Evolutionary conservation across 2,113 vertebrate genomes (phyloP).

Genomic region (Chamaetylas fuelleborni): DNA sequence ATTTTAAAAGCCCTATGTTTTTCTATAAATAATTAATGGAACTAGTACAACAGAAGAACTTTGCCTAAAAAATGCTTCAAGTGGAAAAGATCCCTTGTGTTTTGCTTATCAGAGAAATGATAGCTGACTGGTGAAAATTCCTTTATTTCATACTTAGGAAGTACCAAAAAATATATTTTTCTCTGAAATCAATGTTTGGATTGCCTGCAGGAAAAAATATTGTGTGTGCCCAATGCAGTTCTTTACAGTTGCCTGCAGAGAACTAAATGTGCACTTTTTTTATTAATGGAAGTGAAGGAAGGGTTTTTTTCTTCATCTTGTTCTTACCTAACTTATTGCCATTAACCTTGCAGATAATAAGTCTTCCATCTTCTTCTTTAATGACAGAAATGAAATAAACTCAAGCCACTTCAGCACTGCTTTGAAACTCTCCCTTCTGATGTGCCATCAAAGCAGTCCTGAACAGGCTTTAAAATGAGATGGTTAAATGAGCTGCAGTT

Average conservation of each 20-base stretch:
- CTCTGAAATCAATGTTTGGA: not conserved
- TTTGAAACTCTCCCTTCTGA: constrained; percentile 62
- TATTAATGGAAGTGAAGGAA: not conserved
- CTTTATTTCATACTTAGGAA: not conserved
- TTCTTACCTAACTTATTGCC: constrained; percentile 52
- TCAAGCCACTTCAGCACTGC: constrained; percentile 11
- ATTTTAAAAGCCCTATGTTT: not conserved
- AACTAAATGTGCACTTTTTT: not conserved
- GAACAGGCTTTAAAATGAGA: constrained; percentile 38
- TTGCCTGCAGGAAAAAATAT: not conserved
- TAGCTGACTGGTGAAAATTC: not conserved
- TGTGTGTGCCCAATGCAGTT: not conserved
- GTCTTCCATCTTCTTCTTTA: not conserved
- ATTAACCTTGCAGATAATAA: constrained; percentile 40
- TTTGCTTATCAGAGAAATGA: not conserved
- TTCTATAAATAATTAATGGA: not conserved
- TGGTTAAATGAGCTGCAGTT: not conserved
- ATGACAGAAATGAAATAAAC: constrained; percentile 34
- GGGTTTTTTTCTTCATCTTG: constrained; percentile 1
- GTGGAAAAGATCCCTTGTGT: not conserved
- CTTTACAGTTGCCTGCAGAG: not conserved
- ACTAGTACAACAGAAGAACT: not conserved
- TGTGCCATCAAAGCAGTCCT: constrained; percentile 44
- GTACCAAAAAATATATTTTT: not conserved
- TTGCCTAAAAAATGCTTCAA: not conserved